Base-by-base conservation (phyloP, 2,797 vertebrate genomes). In the Epinephelus awoara region DNA sequence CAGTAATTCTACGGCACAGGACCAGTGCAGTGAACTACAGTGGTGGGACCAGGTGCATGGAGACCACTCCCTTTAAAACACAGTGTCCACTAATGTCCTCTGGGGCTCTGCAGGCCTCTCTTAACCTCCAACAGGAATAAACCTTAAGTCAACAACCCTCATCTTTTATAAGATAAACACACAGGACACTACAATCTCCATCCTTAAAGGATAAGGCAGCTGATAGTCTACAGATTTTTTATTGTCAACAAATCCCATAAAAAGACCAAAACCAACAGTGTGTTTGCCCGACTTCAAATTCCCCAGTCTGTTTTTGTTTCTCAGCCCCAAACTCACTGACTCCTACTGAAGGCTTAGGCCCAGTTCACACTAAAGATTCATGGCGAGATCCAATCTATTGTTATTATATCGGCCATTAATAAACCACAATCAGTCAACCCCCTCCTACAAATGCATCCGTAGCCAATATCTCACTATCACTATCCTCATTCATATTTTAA, bases 171-270 rank as follows among this genome's bases (percentile, higher is more conserved):
- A 46, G 18, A 38, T 27, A 49, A 75, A 64, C 52, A 67, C 47
- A 38, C 44, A 34, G 29, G 21, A 42, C 49, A 56, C 52, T 21
- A 1, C 5, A 34, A 23, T 46, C 59, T 44, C 19, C 23, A 70
- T 25, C 29, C 40, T 18, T 19, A 44, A 21, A 52, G 34, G 18
- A 46, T 40, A 21, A 44, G 14, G 1, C 42, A 27, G 9, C 19
- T 3, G 5, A 40, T 6, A 17, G 23, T n/a, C 42, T 62, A 21
- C 56, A 44, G 38, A 42, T 52, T 46, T 63, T 9, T 49, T 23
- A 29, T 11, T 49, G 40, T 74, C 44, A 76, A 62, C 44, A 76
- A 47, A 64, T 47, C 25, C 21, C 34, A 44, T 4, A 63, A 68
- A 50, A 55, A 44, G 12, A 14, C 38, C 38, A 52, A 21, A 64